A percentile compares a stretch with the other conserved stretches of the same genome.
Evolutionary conservation across 2,797 vertebrate genomes (phyloP).

Genomic region (Neosilurus mollespiculum): DNA sequence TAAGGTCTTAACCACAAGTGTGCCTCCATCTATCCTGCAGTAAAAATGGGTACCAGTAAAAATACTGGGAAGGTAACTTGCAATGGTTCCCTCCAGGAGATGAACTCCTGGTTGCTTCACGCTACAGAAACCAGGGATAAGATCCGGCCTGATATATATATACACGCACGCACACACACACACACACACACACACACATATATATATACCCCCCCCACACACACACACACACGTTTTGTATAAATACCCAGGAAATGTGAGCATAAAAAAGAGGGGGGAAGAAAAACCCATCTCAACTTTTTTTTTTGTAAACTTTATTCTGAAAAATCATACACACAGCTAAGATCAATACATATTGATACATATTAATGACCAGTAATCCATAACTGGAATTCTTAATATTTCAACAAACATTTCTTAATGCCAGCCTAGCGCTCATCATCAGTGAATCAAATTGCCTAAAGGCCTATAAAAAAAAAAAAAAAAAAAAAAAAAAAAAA

Average conservation of each 20-base stretch:
- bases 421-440: slow-evolving; percentile 61
- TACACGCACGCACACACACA: too few species aligned
- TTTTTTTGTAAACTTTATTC: slow-evolving; percentile 80
- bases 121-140: too few species aligned
- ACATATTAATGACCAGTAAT: slow-evolving; percentile 79
- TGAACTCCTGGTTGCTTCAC: too few species aligned
- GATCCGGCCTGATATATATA: too few species aligned
- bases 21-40: too few species aligned
- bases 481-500: slow-evolving; percentile 36
- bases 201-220: too few species aligned
- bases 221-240: too few species aligned
- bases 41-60: too few species aligned
- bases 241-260: neutral
- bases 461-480: slow-evolving; percentile 58
- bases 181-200: too few species aligned
- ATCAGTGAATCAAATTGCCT: slow-evolving; percentile 54
- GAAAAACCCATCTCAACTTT: neutral
- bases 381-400: slow-evolving; percentile 73
- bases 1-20: too few species aligned
- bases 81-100: too few species aligned
- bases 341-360: slow-evolving; percentile 72
- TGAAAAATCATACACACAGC: slow-evolving; percentile 80
- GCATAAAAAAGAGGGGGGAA: neutral
- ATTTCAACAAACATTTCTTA: slow-evolving; percentile 58
- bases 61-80: too few species aligned